Evolutionary conservation across 2,113 vertebrate species (phyloP), one percentile per base, ranked within the genome.

Genomic region (Ptilorrhoa leucosticta): DNA sequence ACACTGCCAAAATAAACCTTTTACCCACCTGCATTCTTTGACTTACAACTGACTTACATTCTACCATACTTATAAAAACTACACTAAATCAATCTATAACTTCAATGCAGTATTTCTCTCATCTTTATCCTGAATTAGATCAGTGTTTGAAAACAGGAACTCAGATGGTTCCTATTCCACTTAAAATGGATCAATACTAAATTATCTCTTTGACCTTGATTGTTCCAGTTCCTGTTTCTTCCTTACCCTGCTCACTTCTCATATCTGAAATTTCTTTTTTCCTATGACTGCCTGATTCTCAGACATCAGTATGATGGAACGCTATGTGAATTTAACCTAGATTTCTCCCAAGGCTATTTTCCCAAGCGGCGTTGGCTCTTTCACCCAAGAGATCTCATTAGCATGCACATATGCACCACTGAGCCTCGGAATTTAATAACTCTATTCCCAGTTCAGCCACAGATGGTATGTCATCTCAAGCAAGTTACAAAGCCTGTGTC

Each of bases 361-460:
- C 95, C 95, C 96, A 93, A 94, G 90, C 12, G 87, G 73, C 24
- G 1, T 44, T 83, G 95, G 84, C 93, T 90, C 78, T 70, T 91
- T 94, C 95, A 95, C 94, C 91, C 95, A 95, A 77, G 94, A 97
- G 94, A 96, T 89, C 96, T 97, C 93, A 96, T 96, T 96, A 97
- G 87, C 84, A 96, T 95, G 94, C 91, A 97, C 93, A 97, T 76
- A 95, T 77, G 93, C 91, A 94, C 93, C 90, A 73, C 91, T 86
- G 90, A 95, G 94, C 89, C 90, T 96, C 54, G 6, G 58, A 93
- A 96, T 96, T 95, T 97, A 96, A 96, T 96, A 96, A 94, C 84
- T 93, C 91, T 95, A 80, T 95, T 97, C 95, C 95, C 93, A 96
- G 87, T 85, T 87, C 91, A 96, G 94, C 87, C 78, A 65, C 94